Conservation (phyloP, 2,113 vertebrate species). For the Mesocricetus auratus region DNA sequence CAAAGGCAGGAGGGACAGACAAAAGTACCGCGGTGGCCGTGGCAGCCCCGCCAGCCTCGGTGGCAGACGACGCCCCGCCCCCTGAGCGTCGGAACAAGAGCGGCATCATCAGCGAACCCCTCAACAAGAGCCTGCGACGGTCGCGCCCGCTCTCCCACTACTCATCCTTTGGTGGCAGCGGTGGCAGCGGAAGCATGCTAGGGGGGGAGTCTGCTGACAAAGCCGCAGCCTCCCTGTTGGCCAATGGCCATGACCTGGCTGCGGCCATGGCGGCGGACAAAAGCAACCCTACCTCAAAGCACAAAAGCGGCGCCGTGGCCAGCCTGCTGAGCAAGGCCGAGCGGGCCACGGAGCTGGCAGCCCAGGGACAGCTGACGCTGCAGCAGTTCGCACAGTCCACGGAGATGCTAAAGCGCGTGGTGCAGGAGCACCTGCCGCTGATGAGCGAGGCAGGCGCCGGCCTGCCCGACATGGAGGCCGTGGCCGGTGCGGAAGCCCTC, state of each 20-base stretch:
- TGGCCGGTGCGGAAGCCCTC: slow-evolving; percentile 94
- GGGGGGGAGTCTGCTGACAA: slow-evolving; percentile 91
- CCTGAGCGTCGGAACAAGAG: slow-evolving; percentile 96
- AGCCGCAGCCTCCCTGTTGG: slow-evolving; percentile 83
- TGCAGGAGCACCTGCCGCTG: slow-evolving; percentile 97
- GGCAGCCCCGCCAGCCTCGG: slow-evolving; percentile 88
- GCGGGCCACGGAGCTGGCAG: slow-evolving; percentile 94
- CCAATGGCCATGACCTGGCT: slow-evolving; percentile 87
- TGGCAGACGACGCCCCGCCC: slow-evolving; percentile 91
- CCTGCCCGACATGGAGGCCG: slow-evolving; percentile 95
- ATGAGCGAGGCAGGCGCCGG: slow-evolving; percentile 93
- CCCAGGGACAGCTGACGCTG: slow-evolving; percentile 97
- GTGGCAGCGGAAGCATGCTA: slow-evolving; percentile 88
- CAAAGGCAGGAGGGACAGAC: slow-evolving; percentile 90
- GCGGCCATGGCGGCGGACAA: slow-evolving; percentile 89
- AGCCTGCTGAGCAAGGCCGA: slow-evolving; percentile 95
- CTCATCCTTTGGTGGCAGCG: slow-evolving; percentile 93
- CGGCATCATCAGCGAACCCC: slow-evolving; percentile 98
- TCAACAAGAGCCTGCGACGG: slow-evolving; percentile 98
- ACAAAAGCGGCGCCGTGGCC: slow-evolving; percentile 89
- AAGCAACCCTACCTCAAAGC: slow-evolving; percentile 93
- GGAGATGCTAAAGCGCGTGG: slow-evolving; percentile 96
- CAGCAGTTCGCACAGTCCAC: slow-evolving; percentile 99
- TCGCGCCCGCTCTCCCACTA: slow-evolving; percentile 97
- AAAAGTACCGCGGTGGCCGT: slow-evolving; percentile 90